phyloP scores from a whole-genome alignment of 37 sponge, comb jelly and placozoan species.

The Geodia barretti region DNA sequence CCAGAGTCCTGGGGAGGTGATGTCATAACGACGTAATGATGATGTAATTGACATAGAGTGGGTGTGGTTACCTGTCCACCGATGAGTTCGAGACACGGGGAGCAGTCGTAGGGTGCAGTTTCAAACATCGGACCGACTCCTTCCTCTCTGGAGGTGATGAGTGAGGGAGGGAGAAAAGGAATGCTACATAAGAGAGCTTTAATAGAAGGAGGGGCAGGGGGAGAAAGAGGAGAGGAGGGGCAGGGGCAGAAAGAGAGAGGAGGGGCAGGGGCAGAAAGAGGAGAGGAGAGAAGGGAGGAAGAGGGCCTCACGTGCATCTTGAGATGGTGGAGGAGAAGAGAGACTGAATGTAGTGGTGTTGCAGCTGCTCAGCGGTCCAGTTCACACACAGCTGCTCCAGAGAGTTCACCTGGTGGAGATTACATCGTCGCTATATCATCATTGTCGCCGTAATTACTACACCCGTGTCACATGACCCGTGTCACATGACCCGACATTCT shows the following conservation, averaged over 20 bases:
- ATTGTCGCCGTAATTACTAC: too few species aligned
- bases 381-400: slow-evolving; percentile 83
- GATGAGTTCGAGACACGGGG: slow-evolving; percentile 75
- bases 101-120: slow-evolving; percentile 52
- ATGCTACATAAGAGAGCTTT: not conserved
- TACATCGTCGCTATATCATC: too few species aligned
- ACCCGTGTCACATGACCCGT: too few species aligned
- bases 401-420: slow-evolving; percentile 44
- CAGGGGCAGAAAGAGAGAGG: not conserved
- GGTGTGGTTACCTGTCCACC: slow-evolving; percentile 46
- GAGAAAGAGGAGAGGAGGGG: slow-evolving; percentile 7
- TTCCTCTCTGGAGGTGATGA: slow-evolving; percentile 34
- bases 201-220: slow-evolving; percentile 15
- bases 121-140: slow-evolving; percentile 74
- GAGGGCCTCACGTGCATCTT: slow-evolving; percentile 28
- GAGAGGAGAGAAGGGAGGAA: not conserved
- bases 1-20: slow-evolving; percentile 32
- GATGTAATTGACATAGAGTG: not conserved
- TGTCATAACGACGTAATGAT: not conserved
- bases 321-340: slow-evolving; percentile 45
- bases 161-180: not conserved
- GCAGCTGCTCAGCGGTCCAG: slow-evolving; percentile 67
- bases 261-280: not conserved
- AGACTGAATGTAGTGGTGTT: slow-evolving; percentile 43
- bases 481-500: too few species aligned